phyloP scores from a whole-genome alignment of 2,888 invertebrate genomes.

The Achlya flavicornis region DNA sequence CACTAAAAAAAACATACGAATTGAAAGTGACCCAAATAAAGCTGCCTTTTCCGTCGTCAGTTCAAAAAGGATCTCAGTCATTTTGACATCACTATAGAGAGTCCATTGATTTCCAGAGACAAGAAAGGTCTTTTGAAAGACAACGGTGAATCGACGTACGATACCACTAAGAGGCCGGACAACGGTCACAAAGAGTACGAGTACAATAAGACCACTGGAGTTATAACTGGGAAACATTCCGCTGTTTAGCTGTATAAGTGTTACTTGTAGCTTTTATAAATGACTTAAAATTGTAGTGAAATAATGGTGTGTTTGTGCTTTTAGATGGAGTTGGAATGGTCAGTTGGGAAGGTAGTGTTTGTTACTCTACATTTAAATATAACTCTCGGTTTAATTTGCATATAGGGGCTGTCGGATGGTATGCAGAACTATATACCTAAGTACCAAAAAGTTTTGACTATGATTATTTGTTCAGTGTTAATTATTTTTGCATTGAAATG shows the following conservation, averaged over 20 bases:
- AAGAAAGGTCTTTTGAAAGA: constrained; percentile 73
- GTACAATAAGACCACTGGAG: constrained; percentile 75
- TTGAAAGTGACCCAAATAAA: not conserved
- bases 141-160: constrained; percentile 53
- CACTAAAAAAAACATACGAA: no score
- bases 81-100: constrained; percentile 14
- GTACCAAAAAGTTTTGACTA: no score
- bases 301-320: not conserved
- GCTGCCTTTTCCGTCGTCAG: not conserved
- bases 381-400: no score
- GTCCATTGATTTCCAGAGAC: constrained; percentile 63
- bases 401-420: no score
- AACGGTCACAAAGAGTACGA: constrained; percentile 73
- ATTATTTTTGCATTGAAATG: no score
- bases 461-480: no score
- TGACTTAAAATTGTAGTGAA: constrained; percentile 17
- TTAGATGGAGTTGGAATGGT: not conserved
- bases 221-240: constrained; percentile 79
- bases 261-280: constrained; percentile 19
- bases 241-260: constrained; percentile 53
- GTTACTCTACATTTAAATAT: no score
- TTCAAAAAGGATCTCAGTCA: constrained; percentile 9
- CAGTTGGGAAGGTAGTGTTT: no score
- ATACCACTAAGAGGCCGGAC: constrained; percentile 52
- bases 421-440: no score